phyloP scores from a whole-genome alignment of 2,797 vertebrate species.

The Mormyrops attenuatus region DNA sequence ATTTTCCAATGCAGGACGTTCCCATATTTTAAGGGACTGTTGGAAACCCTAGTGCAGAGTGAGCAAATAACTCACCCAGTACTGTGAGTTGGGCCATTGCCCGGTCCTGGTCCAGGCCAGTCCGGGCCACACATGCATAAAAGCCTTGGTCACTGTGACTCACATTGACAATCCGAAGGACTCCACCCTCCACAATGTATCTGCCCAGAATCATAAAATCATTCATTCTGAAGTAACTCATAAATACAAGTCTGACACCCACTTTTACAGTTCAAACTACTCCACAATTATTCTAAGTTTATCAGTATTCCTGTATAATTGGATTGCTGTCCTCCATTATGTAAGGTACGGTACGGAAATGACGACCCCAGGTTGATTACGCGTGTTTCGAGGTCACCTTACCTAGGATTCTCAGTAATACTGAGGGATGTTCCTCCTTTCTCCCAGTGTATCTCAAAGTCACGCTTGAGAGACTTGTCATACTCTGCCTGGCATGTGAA shows the following conservation, averaged over 20 bases:
- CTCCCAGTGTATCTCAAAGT: constrained; percentile 81
- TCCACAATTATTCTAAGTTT: neutral
- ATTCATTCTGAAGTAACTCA: neutral
- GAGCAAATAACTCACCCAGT: constrained; percentile 67
- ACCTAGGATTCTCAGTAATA: constrained; percentile 73
- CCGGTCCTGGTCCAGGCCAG: constrained; percentile 63
- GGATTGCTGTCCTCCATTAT: neutral
- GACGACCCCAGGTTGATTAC: neutral
- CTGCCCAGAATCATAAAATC: constrained; percentile 46
- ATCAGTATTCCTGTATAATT: neutral
- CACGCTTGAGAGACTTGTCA: constrained; percentile 73
- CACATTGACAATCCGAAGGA: constrained; percentile 76
- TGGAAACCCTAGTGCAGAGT: neutral
- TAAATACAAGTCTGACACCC: neutral
- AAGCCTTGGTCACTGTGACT: constrained; percentile 72
- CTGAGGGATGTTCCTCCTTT: constrained; percentile 63
- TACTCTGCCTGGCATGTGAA: constrained; percentile 76
- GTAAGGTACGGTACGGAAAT: neutral
- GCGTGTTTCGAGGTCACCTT: constrained; percentile 23
- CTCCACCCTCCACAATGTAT: constrained; percentile 68
- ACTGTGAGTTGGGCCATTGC: constrained; percentile 67
- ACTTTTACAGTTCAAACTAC: neutral
- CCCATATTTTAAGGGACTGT: neutral
- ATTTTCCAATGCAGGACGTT: neutral
- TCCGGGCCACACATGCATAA: constrained; percentile 75